Conservation (phyloP, 2,888 invertebrate genomes). For the Quadroppia sp. region DNA sequence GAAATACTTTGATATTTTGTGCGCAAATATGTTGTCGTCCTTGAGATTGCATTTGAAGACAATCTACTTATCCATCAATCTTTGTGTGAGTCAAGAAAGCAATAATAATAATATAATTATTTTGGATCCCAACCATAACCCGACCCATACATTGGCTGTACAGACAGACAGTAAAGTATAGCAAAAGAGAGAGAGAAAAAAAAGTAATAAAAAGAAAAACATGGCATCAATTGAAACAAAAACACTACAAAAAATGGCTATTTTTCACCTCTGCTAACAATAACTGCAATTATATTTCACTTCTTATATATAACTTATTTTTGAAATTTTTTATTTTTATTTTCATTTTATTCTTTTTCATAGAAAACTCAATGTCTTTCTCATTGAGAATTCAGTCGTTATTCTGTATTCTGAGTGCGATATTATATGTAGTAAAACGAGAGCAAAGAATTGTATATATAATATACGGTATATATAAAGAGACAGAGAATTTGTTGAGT, state of each 20-base stretch:
- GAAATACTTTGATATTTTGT: too few species aligned
- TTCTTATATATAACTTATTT: too few species aligned
- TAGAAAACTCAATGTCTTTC: not conserved
- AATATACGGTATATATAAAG: not conserved
- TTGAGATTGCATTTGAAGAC: not conserved
- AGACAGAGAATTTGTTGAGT: slow-evolving; percentile 10
- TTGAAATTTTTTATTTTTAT: too few species aligned
- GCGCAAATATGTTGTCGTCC: not conserved
- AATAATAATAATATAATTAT: slow-evolving; percentile 20
- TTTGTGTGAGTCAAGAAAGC: not conserved
- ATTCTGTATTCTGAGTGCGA: not conserved
- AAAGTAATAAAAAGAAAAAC: not conserved
- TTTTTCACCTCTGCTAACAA: not conserved
- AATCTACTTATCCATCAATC: not conserved
- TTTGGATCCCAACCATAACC: not conserved
- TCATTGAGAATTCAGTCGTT: not conserved
- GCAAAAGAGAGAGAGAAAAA: not conserved
- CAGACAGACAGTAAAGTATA: not conserved
- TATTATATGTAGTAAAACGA: too few species aligned
- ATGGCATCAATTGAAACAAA: not conserved
- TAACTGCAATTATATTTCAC: not conserved
- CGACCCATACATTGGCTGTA: not conserved
- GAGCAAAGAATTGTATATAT: not conserved
- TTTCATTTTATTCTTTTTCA: not conserved
- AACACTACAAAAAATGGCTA: not conserved